Evolutionary conservation across 2,888 invertebrate genomes (phyloP).

Genomic region (Glyphotaelius pellucidus): DNA sequence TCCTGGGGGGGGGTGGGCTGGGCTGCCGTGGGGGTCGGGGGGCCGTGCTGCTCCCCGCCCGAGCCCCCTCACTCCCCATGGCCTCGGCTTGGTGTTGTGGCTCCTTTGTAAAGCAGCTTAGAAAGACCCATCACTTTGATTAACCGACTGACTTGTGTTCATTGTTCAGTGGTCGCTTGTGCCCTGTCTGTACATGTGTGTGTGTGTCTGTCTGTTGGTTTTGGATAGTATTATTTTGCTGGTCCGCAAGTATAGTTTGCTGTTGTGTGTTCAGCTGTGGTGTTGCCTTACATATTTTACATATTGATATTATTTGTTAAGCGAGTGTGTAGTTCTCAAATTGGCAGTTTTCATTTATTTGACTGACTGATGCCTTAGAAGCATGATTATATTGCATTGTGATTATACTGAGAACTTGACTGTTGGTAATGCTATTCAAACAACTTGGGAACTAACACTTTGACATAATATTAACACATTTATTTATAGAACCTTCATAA

Average conservation of each 20-base stretch:
- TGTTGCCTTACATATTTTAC: slow-evolving; percentile 59
- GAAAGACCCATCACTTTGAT: slow-evolving; percentile 86
- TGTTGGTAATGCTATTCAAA: slow-evolving; percentile 16
- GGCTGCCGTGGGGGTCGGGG: slow-evolving; percentile 63
- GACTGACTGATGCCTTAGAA: slow-evolving; percentile 43
- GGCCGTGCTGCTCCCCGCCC: slow-evolving; percentile 67
- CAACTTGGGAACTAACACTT: slow-evolving; percentile 36
- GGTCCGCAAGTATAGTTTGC: slow-evolving; percentile 55
- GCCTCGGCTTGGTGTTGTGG: slow-evolving; percentile 88
- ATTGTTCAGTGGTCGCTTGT: slow-evolving; percentile 41
- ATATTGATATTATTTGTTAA: slow-evolving; percentile 26
- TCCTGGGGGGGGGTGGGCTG: slow-evolving; percentile 54
- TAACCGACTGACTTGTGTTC: slow-evolving; percentile 70
- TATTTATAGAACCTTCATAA: not conserved
- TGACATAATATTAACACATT: slow-evolving; percentile 27
- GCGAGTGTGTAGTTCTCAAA: slow-evolving; percentile 41
- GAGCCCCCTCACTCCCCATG: slow-evolving; percentile 70
- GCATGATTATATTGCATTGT: slow-evolving; percentile 56
- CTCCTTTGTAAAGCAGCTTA: slow-evolving; percentile 86
- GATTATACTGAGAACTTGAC: slow-evolving; percentile 31
- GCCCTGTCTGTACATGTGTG: slow-evolving; percentile 59
- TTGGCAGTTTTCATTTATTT: slow-evolving; percentile 44
- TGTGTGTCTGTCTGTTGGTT: slow-evolving; percentile 66
- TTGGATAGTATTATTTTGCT: slow-evolving; percentile 56
- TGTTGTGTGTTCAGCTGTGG: slow-evolving; percentile 56